phyloP scores from a whole-genome alignment of 2,888 invertebrate genomes.

The Sylvicola fuscatus region DNA sequence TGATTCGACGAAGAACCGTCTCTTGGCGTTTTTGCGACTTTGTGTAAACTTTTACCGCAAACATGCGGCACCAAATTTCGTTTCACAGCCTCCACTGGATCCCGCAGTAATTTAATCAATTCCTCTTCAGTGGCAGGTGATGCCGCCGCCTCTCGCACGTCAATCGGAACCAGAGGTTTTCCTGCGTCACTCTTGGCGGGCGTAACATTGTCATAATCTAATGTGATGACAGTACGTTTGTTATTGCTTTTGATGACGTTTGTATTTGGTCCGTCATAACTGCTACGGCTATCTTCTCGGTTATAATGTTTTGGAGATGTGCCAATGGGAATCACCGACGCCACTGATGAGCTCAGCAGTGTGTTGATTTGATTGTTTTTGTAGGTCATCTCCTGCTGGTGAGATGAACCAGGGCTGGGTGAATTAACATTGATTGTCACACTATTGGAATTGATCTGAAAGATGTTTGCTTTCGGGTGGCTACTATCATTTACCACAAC shows the following conservation, averaged over 20 bases:
- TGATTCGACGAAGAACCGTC: constrained; percentile 11
- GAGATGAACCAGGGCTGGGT: constrained; percentile 7
- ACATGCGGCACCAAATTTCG: constrained; percentile 57
- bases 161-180: constrained; percentile 3
- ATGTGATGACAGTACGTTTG: constrained; percentile 18
- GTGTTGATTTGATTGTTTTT: constrained; percentile 22
- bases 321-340: not conserved
- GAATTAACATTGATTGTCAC: constrained; percentile 35
- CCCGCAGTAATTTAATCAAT: constrained; percentile 35
- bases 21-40: constrained; percentile 19
- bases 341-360: constrained; percentile 12
- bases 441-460: constrained; percentile 25
- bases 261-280: not conserved
- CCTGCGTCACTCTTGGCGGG: constrained; percentile 6
- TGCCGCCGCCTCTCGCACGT: not conserved
- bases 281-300: not conserved
- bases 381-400: constrained; percentile 18
- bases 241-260: not conserved
- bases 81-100: constrained; percentile 58
- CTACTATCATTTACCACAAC: constrained; percentile 43
- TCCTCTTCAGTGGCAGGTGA: constrained; percentile 21
- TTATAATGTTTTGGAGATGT: not conserved
- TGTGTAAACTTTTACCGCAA: constrained; percentile 33
- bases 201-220: constrained; percentile 17
- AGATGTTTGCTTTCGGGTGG: constrained; percentile 22